A percentile compares a stretch with the other conserved stretches of the same genome.
Conservation (phyloP, 2,113 vertebrate genomes). For the Xenopus borealis region DNA sequence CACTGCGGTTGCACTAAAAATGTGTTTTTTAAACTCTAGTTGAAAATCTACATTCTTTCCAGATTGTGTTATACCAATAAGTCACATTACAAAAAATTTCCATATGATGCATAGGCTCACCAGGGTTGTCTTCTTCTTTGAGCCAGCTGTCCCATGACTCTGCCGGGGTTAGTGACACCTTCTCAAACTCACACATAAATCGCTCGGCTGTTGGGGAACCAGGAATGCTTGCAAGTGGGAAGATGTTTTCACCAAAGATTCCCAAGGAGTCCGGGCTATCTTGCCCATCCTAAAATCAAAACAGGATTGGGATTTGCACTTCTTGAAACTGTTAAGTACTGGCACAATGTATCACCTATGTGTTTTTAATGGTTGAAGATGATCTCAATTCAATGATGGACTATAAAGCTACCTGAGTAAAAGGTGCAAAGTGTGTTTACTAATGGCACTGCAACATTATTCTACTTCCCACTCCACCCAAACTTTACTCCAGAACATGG, state of each 20-base stretch:
- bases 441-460: no score
- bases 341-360: no score
- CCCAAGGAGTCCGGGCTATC: conserved; percentile 52
- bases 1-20: neutral
- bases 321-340: no score
- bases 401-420: no score
- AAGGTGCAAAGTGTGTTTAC: no score
- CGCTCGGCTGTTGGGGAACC: conserved; percentile 52
- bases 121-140: conserved; percentile 62
- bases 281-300: conserved; percentile 50
- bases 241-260: conserved; percentile 56
- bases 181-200: conserved; percentile 64
- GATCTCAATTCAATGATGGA: no score
- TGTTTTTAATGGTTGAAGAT: no score
- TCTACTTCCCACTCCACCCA: no score
- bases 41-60: neutral
- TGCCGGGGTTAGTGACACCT: conserved; percentile 59
- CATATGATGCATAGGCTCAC: conserved; percentile 49
- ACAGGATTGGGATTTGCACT: neutral
- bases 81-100: neutral
- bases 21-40: neutral
- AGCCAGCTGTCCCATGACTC: conserved; percentile 63
- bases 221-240: conserved; percentile 53
- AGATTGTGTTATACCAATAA: neutral
- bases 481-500: no score